phyloP scores from a whole-genome alignment of 2,888 invertebrate genomes.

The Phlogophora meticulosa region DNA sequence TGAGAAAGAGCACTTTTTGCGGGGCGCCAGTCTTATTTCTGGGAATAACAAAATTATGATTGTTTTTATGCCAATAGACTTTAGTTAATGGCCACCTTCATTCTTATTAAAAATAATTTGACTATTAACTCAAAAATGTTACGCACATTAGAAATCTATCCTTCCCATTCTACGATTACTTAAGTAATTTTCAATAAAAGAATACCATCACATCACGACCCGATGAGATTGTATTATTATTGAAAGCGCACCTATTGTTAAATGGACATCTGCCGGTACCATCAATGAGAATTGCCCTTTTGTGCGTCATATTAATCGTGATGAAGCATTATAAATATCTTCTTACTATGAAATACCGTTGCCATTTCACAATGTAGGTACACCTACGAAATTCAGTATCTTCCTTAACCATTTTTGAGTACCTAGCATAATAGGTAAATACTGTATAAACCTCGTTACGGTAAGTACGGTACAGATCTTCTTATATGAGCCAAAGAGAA shows the following conservation, averaged over 20 bases:
- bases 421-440: background rate
- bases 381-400: background rate
- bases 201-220: constrained; percentile 54
- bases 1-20: constrained; percentile 80
- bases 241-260: constrained; percentile 76
- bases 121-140: constrained; percentile 32
- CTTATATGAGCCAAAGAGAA: background rate
- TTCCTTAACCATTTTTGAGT: background rate
- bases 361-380: constrained; percentile 38
- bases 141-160: constrained; percentile 23
- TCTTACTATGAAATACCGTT: constrained; percentile 42
- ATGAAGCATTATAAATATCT: constrained; percentile 65
- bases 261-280: constrained; percentile 78
- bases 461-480: background rate
- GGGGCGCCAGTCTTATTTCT: constrained; percentile 75
- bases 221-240: constrained; percentile 70
- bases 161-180: constrained; percentile 28
- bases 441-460: too few species aligned
- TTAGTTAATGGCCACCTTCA: constrained; percentile 45
- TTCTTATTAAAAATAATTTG: constrained; percentile 31
- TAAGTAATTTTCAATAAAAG: constrained; percentile 51
- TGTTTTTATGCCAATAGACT: constrained; percentile 64
- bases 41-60: constrained; percentile 70
- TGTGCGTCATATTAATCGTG: constrained; percentile 69
- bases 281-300: constrained; percentile 72